These are phyloP conservation scores for Centrocercus urophasianus DNA, from an alignment of 2,113 vertebrate species.

Conservation along the genomic window DNA sequence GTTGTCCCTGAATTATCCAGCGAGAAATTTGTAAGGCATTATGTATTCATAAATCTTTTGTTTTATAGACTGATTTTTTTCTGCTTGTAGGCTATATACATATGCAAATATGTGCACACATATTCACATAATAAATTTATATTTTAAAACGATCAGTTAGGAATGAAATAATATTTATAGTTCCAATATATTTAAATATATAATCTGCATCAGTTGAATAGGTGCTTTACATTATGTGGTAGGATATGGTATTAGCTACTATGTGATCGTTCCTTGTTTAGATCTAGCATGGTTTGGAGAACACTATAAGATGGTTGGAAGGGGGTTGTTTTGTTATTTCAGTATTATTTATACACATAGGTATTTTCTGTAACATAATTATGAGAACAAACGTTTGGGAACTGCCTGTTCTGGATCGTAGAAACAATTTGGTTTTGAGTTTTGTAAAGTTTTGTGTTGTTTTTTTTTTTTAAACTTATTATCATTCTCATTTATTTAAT, in stretches of 20 bases:
- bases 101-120: not conserved
- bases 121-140: not conserved
- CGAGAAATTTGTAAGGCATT: no score
- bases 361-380: not conserved
- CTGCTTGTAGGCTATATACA: not conserved
- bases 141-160: not conserved
- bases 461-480: not conserved
- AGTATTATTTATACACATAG: not conserved
- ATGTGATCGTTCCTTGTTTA: not conserved
- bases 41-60: not conserved
- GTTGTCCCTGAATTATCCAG: not conserved
- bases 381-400: not conserved
- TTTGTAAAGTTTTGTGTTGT: not conserved
- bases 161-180: not conserved
- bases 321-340: not conserved
- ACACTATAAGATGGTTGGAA: not conserved
- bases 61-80: not conserved
- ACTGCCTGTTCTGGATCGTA: not conserved
- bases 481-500: not conserved
- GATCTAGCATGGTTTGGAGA: not conserved
- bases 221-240: not conserved
- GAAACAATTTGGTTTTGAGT: not conserved
- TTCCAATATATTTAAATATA: not conserved
- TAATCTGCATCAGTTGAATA: not conserved
- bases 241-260: not conserved